These are phyloP conservation scores for Pelecanus crispus DNA, from an alignment of 2,113 vertebrate species.

Conservation along the genomic window DNA sequence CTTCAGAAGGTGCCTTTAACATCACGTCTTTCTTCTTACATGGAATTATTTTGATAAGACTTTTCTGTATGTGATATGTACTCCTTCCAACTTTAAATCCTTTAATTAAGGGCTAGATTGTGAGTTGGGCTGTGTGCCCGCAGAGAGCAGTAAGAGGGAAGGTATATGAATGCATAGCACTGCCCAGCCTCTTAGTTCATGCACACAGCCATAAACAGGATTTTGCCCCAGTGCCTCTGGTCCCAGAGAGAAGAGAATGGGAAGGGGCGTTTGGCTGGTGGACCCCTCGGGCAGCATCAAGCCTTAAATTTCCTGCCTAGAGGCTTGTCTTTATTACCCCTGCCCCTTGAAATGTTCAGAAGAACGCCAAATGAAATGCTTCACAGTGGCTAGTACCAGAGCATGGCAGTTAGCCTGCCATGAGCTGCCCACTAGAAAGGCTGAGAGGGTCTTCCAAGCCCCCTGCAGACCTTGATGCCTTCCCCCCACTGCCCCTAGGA, in stretches of 20 bases:
- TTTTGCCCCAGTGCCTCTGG: not conserved
- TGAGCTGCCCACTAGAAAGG: rapidly evolving
- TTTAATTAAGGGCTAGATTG: not conserved
- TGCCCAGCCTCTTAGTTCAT: not conserved
- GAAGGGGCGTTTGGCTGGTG: not conserved
- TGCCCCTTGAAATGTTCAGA: not conserved
- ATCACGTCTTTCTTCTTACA: not conserved
- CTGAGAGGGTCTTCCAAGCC: not conserved
- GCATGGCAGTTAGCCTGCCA: not conserved
- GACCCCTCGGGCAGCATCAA: not conserved
- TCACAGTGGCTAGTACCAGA: not conserved
- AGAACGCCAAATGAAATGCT: not conserved
- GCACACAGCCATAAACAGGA: not conserved
- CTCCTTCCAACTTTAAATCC: not conserved
- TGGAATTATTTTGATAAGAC: not conserved
- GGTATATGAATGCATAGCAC: not conserved
- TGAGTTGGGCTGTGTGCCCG: not conserved
- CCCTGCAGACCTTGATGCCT: not conserved
- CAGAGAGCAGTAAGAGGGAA: not conserved
- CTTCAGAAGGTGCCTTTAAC: not conserved
- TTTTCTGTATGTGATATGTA: not conserved
- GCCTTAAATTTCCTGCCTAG: not conserved
- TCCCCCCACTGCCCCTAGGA: rapidly evolving
- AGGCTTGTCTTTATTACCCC: not conserved
- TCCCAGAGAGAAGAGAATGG: not conserved